Evolutionary conservation across 2,113 vertebrate species (phyloP), one percentile per base, ranked within the genome.

Genomic region (Cacatua alba): DNA sequence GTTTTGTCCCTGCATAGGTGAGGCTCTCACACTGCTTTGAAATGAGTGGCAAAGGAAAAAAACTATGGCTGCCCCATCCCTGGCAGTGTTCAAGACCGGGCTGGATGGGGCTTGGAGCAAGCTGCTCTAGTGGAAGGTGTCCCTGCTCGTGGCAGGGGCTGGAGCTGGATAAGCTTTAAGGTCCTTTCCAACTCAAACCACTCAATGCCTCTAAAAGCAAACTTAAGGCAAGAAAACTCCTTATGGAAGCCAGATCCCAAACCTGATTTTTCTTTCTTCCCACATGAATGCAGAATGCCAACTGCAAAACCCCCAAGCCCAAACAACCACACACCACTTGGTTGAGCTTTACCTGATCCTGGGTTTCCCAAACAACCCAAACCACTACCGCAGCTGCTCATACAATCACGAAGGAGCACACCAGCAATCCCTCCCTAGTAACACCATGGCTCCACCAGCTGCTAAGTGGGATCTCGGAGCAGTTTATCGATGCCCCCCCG

Each of bases 401-500:
- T 1, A 7, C 13, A 55, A 20, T 31, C 51, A 18, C 8, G 31
- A 9, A 52, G 46, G 28, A 41, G 8, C 9, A 9, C 2, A 3
- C 6, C 41, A 10, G 48, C 35, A 10, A 53, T 29, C 51, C 28
- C 52, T 9, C 33, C 31, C 13, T 8, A 23, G 20, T 7, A 23
- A 9, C 55, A 2, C 33, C 55, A 59, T 6, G 13, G 55, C 53
- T 33, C 53, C 33, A 13, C 0, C 11, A 33, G 31, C 55, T 33
- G 31, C 55, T 3, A 14, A 59, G 20, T 0, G 9, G 57, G 37
- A 5, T 3, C 57, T 13, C 19, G 2, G 19, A 13, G 49, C 17
- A 1, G 8, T 17, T 25, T 7, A 33, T 9, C 1, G 10, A 16
- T 0, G 2, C 11, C 4, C 26, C 3, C 33, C 49, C 1, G 17